Percentiles rank a stretch among this genome's conserved stretches.
Conservation (phyloP, 2,797 vertebrate genomes). For the Carcharodon carcharias region DNA sequence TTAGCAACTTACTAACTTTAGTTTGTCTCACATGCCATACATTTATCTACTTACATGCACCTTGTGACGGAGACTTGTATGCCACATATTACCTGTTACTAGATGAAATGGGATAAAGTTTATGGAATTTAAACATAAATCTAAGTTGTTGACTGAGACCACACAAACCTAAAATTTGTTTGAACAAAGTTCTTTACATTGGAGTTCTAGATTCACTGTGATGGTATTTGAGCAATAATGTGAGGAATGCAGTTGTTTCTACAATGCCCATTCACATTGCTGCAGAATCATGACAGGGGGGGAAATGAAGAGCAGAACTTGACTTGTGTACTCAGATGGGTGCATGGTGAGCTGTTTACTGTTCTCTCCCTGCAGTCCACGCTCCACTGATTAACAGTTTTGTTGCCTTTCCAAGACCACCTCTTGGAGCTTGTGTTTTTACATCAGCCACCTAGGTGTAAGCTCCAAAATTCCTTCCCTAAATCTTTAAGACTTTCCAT, state of each 20-base stretch:
- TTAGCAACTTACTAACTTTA: background rate
- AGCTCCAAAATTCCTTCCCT: background rate
- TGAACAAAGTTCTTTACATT: background rate
- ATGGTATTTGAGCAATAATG: slow-evolving; percentile 8
- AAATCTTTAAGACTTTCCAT: background rate
- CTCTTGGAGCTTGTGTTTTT: background rate
- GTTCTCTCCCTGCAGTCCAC: background rate
- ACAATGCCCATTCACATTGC: background rate
- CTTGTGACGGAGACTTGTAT: background rate
- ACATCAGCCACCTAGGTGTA: background rate
- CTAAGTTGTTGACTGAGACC: background rate
- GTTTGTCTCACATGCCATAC: background rate
- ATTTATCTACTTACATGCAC: background rate
- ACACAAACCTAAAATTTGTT: background rate
- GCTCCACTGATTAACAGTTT: background rate
- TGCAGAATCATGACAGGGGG: background rate
- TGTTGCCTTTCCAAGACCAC: background rate
- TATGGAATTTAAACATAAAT: background rate
- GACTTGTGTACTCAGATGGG: background rate
- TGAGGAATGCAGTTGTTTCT: background rate
- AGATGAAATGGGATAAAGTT: background rate
- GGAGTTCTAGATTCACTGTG: background rate
- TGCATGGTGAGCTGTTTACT: background rate
- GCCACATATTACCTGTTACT: background rate
- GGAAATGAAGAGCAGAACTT: background rate